phyloP scores from a whole-genome alignment of 2,113 vertebrate genomes.

The Ammospiza nelsoni region DNA sequence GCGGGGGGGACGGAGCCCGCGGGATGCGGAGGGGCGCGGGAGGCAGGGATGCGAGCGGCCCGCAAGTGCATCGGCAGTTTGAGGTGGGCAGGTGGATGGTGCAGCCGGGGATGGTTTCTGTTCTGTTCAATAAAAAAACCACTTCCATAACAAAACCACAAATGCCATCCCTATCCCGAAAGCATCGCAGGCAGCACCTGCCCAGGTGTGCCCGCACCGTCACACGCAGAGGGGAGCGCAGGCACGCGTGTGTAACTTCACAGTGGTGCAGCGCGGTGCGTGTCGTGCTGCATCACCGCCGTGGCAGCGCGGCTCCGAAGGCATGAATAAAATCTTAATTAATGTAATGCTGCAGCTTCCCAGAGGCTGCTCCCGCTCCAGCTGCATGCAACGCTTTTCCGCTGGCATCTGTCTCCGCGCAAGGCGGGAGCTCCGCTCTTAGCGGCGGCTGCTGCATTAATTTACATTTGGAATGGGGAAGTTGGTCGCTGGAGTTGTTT shows the following conservation, averaged over 20 bases:
- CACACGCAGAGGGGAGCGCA: not conserved
- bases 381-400: not conserved
- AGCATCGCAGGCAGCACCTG: not conserved
- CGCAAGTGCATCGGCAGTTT: not conserved
- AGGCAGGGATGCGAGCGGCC: not conserved
- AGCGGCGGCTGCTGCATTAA: conserved; percentile 47
- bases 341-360: not conserved
- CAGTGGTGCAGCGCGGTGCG: not conserved
- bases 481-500: not conserved
- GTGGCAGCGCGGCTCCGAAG: not conserved
- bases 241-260: not conserved
- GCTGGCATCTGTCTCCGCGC: not conserved
- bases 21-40: not conserved
- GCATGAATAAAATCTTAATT: not conserved
- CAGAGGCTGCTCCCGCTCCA: not conserved
- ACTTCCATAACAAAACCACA: fast-evolving
- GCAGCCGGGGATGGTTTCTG: not conserved
- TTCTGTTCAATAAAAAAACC: not conserved
- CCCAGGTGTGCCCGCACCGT: not conserved
- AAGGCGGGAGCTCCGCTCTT: not conserved
- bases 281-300: not conserved
- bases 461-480: conserved; percentile 49
- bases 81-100: not conserved
- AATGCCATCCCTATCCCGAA: fast-evolving
- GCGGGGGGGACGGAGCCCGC: not conserved